These are phyloP conservation scores for Pampus argenteus DNA, from an alignment of 2,797 vertebrate species.

Conservation along the genomic window DNA sequence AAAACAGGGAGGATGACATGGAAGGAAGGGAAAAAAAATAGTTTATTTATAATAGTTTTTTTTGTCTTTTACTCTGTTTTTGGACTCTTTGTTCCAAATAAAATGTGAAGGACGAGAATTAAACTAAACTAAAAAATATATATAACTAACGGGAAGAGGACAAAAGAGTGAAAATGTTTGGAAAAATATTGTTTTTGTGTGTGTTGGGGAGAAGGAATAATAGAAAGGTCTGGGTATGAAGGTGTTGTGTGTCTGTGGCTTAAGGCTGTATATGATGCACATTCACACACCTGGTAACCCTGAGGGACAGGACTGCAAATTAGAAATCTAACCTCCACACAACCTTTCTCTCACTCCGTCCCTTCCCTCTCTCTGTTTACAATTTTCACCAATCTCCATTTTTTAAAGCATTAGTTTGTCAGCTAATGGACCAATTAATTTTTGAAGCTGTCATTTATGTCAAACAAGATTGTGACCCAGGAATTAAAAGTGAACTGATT, in stretches of 20 bases:
- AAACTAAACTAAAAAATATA: neutral
- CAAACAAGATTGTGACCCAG: no score
- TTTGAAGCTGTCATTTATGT: no score
- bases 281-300: slow-evolving; percentile 63
- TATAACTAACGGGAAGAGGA: neutral
- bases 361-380: neutral
- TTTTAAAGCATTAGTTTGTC: no score
- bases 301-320: slow-evolving; percentile 48
- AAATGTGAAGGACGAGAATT: neutral
- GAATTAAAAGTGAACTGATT: no score
- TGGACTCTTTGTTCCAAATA: slow-evolving; percentile 7
- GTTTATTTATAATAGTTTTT: neutral
- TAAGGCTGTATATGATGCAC: slow-evolving; percentile 35
- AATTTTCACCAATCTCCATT: neutral
- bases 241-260: slow-evolving; percentile 55
- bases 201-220: slow-evolving; percentile 10
- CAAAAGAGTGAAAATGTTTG: neutral
- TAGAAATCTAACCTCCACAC: slow-evolving; percentile 52
- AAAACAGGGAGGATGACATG: neutral
- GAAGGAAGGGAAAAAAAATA: neutral
- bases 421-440: neutral
- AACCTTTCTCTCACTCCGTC: slow-evolving; percentile 31
- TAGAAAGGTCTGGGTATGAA: slow-evolving; percentile 17
- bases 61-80: neutral
- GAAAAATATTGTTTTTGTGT: slow-evolving; percentile 16